phyloP scores from a whole-genome alignment of 2,113 vertebrate species.

The Eretmochelys imbricata region DNA sequence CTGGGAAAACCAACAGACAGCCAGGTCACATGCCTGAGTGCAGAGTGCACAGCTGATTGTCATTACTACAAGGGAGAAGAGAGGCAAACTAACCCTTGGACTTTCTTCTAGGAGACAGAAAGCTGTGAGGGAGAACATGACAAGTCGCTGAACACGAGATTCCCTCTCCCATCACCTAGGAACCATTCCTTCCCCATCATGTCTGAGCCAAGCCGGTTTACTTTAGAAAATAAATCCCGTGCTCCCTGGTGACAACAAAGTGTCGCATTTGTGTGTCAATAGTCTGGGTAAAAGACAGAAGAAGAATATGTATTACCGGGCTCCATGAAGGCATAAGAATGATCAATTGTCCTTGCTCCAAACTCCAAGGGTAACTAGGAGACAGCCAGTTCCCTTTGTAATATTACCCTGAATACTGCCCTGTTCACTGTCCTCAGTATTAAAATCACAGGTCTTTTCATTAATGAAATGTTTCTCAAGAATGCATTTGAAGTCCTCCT shows the following conservation, averaged over 20 bases:
- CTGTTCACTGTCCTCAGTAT: neutral
- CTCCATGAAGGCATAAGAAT: neutral
- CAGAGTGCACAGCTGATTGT: neutral
- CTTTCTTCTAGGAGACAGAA: neutral
- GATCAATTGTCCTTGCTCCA: neutral
- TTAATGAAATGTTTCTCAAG: neutral
- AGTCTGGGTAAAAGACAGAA: neutral
- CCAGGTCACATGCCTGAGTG: rapidly evolving
- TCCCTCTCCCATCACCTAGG: neutral
- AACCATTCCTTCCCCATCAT: neutral
- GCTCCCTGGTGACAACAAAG: neutral
- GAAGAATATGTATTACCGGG: neutral
- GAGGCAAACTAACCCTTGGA: neutral
- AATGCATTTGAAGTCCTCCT: neutral
- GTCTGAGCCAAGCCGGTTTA: neutral
- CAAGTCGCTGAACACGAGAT: rapidly evolving
- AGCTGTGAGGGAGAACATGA: neutral
- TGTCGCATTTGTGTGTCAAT: neutral
- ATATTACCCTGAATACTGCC: neutral
- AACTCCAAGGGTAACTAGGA: neutral
- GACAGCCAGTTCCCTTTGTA: neutral
- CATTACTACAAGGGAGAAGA: neutral
- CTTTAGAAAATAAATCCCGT: neutral
- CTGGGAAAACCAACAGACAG: neutral
- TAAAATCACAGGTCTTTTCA: rapidly evolving